Conservation (phyloP, 2,113 vertebrate genomes). For the Corythaeola cristata region DNA sequence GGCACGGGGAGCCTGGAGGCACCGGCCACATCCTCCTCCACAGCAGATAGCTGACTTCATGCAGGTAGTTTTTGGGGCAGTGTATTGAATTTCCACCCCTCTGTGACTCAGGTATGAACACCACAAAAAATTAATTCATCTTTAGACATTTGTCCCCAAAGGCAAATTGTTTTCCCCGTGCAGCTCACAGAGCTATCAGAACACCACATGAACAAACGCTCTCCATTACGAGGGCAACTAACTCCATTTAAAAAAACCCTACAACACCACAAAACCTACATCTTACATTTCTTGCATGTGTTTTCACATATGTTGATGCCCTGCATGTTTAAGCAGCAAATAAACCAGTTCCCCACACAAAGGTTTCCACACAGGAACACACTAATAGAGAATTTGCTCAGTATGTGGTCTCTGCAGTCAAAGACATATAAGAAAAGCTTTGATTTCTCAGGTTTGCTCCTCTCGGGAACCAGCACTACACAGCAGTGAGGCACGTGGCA, state of each 20-base stretch:
- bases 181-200: not conserved
- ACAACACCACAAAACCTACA: not conserved
- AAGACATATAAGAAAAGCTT: not conserved
- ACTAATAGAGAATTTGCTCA: not conserved
- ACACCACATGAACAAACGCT: not conserved
- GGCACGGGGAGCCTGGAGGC: not conserved
- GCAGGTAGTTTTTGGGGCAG: not conserved
- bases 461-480: not conserved
- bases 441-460: not conserved
- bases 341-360: not conserved
- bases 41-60: not conserved
- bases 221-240: not conserved
- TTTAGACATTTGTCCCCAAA: not conserved
- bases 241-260: not conserved
- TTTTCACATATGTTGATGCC: not conserved
- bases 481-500: not conserved
- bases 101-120: not conserved
- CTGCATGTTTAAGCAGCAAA: not conserved
- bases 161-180: not conserved
- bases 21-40: not conserved
- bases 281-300: not conserved
- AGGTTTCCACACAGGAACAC: not conserved
- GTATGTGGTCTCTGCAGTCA: not conserved
- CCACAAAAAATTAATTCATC: not conserved
- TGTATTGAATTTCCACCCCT: not conserved